Evolutionary conservation across 2,113 vertebrate genomes (phyloP).

Genomic region (Astur gentilis): DNA sequence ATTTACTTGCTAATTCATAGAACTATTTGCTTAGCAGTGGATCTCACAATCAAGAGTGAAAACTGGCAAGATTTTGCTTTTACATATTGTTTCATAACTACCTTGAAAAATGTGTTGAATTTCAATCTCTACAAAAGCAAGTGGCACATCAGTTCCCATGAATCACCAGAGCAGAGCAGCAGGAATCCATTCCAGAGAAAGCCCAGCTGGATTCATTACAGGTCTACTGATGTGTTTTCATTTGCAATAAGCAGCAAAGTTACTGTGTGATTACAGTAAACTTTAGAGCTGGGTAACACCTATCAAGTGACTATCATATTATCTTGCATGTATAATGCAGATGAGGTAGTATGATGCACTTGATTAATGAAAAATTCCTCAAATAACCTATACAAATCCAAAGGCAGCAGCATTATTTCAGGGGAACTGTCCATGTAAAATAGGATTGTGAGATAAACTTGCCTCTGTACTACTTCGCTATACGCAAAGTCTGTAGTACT

Average conservation of each 20-base stretch:
- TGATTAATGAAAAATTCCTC: neutral
- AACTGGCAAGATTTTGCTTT: neutral
- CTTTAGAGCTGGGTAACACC: neutral
- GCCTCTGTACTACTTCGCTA: neutral
- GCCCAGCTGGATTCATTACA: constrained; percentile 25
- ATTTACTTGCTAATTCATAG: neutral
- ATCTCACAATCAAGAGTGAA: neutral
- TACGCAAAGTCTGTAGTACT: neutral
- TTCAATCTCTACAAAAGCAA: neutral
- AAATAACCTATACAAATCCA: neutral
- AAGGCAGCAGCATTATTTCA: neutral
- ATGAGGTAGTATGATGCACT: neutral
- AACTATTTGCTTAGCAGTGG: neutral
- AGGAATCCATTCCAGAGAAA: neutral
- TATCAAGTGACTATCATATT: neutral
- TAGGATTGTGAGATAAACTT: neutral
- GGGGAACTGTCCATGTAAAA: neutral
- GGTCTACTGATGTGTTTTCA: constrained; percentile 24
- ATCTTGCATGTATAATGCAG: neutral
- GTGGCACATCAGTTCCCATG: neutral
- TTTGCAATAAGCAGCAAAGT: constrained; percentile 23
- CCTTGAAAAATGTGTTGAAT: constrained; percentile 10
- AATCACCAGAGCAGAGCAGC: constrained; percentile 34
- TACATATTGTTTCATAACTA: neutral
- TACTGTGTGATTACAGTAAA: neutral